These are phyloP conservation scores for Noctua pronuba DNA, from an alignment of 2,888 invertebrate genomes.

Conservation along the genomic window DNA sequence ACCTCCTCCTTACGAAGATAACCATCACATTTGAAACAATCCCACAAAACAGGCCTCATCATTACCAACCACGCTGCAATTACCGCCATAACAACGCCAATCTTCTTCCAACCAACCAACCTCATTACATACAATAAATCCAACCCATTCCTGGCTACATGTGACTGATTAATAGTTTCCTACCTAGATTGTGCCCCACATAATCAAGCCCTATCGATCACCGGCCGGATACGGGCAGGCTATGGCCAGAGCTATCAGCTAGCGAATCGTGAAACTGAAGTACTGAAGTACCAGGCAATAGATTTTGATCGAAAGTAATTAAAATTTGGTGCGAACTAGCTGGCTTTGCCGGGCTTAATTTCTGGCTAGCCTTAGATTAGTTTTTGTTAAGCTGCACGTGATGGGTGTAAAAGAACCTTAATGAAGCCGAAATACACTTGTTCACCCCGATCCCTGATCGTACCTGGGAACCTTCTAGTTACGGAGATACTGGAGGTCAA, in stretches of 20 bases:
- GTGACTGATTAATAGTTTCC: slow-evolving; percentile 63
- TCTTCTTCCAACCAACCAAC: slow-evolving; percentile 6
- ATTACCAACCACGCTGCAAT: neutral
- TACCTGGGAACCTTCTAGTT: no score
- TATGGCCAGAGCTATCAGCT: slow-evolving; percentile 50
- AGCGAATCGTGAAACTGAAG: slow-evolving; percentile 35
- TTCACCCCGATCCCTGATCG: no score
- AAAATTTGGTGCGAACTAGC: slow-evolving; percentile 49
- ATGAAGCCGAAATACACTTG: no score
- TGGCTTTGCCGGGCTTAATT: neutral
- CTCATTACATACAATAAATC: slow-evolving; percentile 57
- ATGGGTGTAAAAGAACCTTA: neutral
- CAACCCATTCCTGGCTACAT: slow-evolving; percentile 16
- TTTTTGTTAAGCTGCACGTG: no score
- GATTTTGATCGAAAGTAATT: slow-evolving; percentile 54
- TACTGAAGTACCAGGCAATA: slow-evolving; percentile 20
- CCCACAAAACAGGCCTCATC: neutral
- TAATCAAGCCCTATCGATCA: slow-evolving; percentile 63
- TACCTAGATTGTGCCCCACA: slow-evolving; percentile 49
- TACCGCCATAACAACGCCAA: slow-evolving; percentile 16
- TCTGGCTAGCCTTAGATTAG: neutral
- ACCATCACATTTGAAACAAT: neutral
- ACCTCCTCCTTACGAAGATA: neutral
- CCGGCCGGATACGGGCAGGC: slow-evolving; percentile 42
- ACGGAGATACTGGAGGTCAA: no score